These are phyloP conservation scores for Drosophila kohkoa DNA, from an alignment of 1,140 invertebrate species.

Conservation along the genomic window DNA sequence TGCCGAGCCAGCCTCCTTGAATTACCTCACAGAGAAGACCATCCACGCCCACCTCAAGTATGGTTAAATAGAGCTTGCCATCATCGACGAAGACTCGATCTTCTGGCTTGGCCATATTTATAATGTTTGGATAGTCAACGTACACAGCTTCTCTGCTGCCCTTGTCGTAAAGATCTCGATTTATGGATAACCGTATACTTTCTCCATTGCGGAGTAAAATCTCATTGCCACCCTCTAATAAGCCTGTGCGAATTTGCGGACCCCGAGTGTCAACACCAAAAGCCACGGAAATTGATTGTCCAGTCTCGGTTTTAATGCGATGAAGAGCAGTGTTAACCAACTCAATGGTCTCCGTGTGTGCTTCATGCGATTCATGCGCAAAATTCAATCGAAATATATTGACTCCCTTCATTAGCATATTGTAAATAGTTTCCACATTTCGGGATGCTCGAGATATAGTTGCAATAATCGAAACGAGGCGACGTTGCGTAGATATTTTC, in stretches of 20 bases:
- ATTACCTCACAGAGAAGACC: constrained; percentile 92
- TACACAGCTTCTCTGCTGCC: constrained; percentile 91
- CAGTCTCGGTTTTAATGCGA: constrained; percentile 90
- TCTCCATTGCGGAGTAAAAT: constrained; percentile 94
- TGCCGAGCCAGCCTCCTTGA: constrained; percentile 97
- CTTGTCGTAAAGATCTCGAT: constrained; percentile 92
- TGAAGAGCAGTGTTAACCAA: constrained; percentile 93
- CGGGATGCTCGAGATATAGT: constrained; percentile 98
- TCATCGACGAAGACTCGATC: constrained; percentile 98
- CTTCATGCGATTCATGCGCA: constrained; percentile 98
- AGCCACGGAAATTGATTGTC: constrained; percentile 84
- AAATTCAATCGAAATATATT: constrained; percentile 99
- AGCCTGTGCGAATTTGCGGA: constrained; percentile 97
- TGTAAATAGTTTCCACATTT: constrained; percentile 92
- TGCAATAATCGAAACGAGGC: constrained; percentile 98
- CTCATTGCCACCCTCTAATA: constrained; percentile 89
- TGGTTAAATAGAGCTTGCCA: constrained; percentile 97
- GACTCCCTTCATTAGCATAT: constrained; percentile 99
- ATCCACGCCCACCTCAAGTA: constrained; percentile 87
- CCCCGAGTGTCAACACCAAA: constrained; percentile 98
- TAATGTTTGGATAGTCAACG: constrained; percentile 97
- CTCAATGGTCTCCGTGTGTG: constrained; percentile 94
- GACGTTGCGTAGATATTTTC: constrained; percentile 90
- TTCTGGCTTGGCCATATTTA: constrained; percentile 94
- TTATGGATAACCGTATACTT: constrained; percentile 94